A percentile compares a stretch with the other conserved stretches of the same genome.
Evolutionary conservation across 1,140 invertebrate genomes (phyloP).

Genomic region (Drosophila serrata): DNA sequence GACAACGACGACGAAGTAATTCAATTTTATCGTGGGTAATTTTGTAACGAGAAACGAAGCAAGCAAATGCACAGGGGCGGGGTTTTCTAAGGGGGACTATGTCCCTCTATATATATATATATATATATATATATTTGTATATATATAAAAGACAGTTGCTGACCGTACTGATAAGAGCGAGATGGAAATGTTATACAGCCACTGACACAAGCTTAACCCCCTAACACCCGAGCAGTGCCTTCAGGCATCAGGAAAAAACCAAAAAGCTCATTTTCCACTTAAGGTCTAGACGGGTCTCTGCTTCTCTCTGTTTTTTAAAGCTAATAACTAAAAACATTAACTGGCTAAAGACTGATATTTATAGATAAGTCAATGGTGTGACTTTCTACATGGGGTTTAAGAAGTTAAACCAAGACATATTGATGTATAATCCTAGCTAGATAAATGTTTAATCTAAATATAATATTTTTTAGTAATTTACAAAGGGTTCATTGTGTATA

Average conservation of each 20-base stretch:
- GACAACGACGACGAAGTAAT: constrained; percentile 77
- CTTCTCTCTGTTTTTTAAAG: not conserved
- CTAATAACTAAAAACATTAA: constrained; percentile 5
- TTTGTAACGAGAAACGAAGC: constrained; percentile 83
- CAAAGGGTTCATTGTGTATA: not conserved
- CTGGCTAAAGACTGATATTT: too few relatives aligned
- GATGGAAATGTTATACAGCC: constrained; percentile 54
- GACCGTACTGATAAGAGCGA: constrained; percentile 43
- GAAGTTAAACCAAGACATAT: not conserved
- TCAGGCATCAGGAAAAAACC: not conserved
- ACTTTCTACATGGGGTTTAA: not conserved
- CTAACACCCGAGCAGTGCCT: not conserved
- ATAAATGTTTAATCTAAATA: too few relatives aligned
- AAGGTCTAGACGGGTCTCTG: not conserved
- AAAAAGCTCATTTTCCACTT: constrained; percentile 13
- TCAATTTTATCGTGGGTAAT: constrained; percentile 85
- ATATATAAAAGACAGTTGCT: constrained; percentile 26
- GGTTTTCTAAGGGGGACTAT: constrained; percentile 6
- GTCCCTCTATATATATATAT: not conserved
- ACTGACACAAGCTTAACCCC: constrained; percentile 40
- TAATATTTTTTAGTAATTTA: too few relatives aligned
- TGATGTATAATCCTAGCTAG: not conserved
- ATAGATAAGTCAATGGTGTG: too few relatives aligned
- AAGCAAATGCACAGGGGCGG: constrained; percentile 60
- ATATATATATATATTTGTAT: not conserved